Evolutionary conservation across 2,888 invertebrate species (phyloP), one percentile per base, ranked within the genome.

Genomic region (Drosophila recens): DNA sequence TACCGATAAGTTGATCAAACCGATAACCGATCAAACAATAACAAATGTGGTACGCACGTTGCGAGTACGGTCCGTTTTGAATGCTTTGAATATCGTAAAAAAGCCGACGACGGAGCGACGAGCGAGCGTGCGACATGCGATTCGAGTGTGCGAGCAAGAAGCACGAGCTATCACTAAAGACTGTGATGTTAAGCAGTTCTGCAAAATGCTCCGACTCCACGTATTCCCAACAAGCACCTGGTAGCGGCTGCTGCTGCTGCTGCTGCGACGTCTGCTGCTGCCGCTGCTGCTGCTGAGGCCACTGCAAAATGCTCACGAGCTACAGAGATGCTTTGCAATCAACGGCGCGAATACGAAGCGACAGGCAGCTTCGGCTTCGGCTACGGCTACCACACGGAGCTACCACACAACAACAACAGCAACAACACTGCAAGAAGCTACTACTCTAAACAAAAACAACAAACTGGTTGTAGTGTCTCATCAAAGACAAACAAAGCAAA

Each of bases 161-260:
- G 89, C 87, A 88, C 91, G 90, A 91, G 90, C 90, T 91, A 90
- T 90, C 90, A 91, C 90, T 90, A 91, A 91, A 91, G 91, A 90
- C 91, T 91, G 91, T 91, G 91, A 91, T 90, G 90, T 90, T 90
- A 90, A 90, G 82, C 89, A 81, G 90, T 90, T 91, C 91, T 91
- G 91, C 91, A 91, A 91, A 91, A 87, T 85, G 87, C 87, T 89
- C 82, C 77, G 69, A 64, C 63, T 69, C n/a, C 30, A 73, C 75
- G 73, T 51, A 67, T 65, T 66, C 58, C 42, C 71, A 30, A 2
- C 75, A 62, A 77, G 51, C 68, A 75, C 65, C 64, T 67, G 63
- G 76, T 72, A 66, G 66, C 72, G 59, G 66, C 67, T 40, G 66
- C 72, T 57, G 65, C 65, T 40, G 40, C 45, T 40, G 54, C 69